Conservation (phyloP, 2,888 invertebrate species). For the Dynastes grantii region DNA sequence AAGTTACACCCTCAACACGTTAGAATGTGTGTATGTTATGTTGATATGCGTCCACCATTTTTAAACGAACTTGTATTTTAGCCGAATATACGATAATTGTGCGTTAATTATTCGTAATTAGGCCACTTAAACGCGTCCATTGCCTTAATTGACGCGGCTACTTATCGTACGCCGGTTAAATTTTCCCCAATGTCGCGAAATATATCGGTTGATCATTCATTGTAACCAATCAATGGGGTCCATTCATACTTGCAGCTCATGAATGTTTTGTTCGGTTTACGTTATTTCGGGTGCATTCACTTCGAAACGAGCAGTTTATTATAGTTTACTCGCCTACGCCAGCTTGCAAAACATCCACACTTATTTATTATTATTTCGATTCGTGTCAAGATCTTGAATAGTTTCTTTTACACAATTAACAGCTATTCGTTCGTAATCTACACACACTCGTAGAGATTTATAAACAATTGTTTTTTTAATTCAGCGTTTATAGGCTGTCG, state of each 20-base stretch:
- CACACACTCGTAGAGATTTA: background rate
- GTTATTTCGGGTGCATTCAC: conserved; percentile 60
- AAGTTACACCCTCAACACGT: conserved; percentile 54
- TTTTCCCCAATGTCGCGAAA: conserved; percentile 48
- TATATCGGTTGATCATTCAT: conserved; percentile 61
- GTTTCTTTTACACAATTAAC: conserved; percentile 17
- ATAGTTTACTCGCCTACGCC: conserved; percentile 60
- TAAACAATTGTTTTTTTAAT: conserved; percentile 28
- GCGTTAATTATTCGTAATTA: conserved; percentile 58
- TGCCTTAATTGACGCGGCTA: conserved; percentile 48
- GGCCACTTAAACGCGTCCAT: conserved; percentile 52
- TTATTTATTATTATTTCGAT: conserved; percentile 51
- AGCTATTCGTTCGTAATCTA: background rate
- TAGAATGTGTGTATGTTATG: conserved; percentile 56
- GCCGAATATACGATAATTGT: conserved; percentile 56
- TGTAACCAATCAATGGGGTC: conserved; percentile 59
- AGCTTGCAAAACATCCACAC: conserved; percentile 53
- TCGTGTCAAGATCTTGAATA: conserved; percentile 37
- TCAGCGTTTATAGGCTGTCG: conserved; percentile 2
- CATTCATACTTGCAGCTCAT: conserved; percentile 60
- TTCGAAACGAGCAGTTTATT: conserved; percentile 60
- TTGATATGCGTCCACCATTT: conserved; percentile 64
- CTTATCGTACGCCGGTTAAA: conserved; percentile 32
- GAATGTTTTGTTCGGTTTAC: conserved; percentile 63
- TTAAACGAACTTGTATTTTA: conserved; percentile 57